phyloP scores from a whole-genome alignment of 2,888 invertebrate species.

The Melinaea menophilus region DNA sequence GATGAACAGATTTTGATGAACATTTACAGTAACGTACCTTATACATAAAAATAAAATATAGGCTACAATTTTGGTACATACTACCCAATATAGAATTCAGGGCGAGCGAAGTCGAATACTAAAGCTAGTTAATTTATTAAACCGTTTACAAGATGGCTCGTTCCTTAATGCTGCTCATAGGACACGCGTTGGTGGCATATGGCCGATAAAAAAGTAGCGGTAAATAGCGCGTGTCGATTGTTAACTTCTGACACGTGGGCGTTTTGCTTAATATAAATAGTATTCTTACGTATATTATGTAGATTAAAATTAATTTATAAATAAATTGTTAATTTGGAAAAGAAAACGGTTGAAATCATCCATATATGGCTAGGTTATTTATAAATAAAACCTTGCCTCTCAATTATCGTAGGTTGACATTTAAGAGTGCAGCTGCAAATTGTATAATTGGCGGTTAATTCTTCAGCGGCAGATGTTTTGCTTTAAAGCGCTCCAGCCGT shows the following conservation, averaged over 20 bases:
- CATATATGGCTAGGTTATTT: not conserved
- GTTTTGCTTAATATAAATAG: not conserved
- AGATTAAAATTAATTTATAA: not conserved
- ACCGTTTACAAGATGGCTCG: slow-evolving; percentile 3
- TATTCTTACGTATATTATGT: not conserved
- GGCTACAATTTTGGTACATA: no score
- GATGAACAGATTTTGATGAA: no score
- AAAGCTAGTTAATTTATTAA: not conserved
- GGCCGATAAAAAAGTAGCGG: slow-evolving; percentile 53
- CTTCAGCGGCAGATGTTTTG: slow-evolving; percentile 62
- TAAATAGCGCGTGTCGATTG: slow-evolving; percentile 52
- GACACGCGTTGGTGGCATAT: slow-evolving; percentile 71
- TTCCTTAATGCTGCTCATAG: slow-evolving; percentile 22
- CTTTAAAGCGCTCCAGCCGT: slow-evolving; percentile 44
- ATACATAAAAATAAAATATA: no score
- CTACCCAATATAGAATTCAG: no score
- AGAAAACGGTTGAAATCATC: not conserved
- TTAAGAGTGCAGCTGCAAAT: slow-evolving; percentile 69
- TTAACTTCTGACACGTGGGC: slow-evolving; percentile 44
- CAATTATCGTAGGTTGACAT: slow-evolving; percentile 65
- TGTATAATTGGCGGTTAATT: slow-evolving; percentile 55
- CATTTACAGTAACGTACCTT: no score
- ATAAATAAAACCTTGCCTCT: slow-evolving; percentile 32
- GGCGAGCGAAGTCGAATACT: no score
- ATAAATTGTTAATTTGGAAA: not conserved